These are phyloP conservation scores for Onychostoma macrolepis DNA, from an alignment of 2,113 vertebrate genomes.

Conservation along the genomic window DNA sequence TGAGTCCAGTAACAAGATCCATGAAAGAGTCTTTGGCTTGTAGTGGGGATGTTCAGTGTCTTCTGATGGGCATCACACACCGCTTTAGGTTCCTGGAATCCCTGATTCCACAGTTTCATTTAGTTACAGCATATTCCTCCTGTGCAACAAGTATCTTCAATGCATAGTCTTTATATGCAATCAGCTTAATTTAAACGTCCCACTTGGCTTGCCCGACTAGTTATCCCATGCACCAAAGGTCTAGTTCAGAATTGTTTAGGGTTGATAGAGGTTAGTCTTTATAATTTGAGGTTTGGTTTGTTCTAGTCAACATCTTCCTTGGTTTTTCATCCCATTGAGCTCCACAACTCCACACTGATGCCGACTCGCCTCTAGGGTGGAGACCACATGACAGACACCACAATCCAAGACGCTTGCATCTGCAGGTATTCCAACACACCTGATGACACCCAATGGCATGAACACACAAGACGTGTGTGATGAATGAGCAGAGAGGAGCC, in stretches of 20 bases:
- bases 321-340: background rate
- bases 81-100: background rate
- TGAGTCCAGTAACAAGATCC: slow-evolving; percentile 54
- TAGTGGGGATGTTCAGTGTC: background rate
- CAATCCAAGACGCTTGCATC: slow-evolving; percentile 13
- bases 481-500: slow-evolving; percentile 11
- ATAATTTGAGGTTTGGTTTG: slow-evolving; percentile 21
- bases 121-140: background rate
- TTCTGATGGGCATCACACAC: background rate
- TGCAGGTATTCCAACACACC: slow-evolving; percentile 27
- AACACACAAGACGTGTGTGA: background rate
- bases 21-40: background rate
- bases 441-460: background rate
- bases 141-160: slow-evolving; percentile 6
- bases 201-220: no score
- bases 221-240: background rate
- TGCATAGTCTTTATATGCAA: background rate
- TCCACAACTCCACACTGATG: background rate
- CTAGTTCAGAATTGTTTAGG: background rate
- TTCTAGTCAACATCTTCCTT: slow-evolving; percentile 9
- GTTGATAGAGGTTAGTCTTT: background rate
- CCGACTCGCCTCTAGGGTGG: background rate
- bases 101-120: background rate
- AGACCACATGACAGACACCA: background rate
- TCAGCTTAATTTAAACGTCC: background rate